A percentile compares a stretch with the other conserved stretches of the same genome.
phyloP scores from a whole-genome alignment of 2,797 vertebrate genomes.

The Rachycentron canadum region DNA sequence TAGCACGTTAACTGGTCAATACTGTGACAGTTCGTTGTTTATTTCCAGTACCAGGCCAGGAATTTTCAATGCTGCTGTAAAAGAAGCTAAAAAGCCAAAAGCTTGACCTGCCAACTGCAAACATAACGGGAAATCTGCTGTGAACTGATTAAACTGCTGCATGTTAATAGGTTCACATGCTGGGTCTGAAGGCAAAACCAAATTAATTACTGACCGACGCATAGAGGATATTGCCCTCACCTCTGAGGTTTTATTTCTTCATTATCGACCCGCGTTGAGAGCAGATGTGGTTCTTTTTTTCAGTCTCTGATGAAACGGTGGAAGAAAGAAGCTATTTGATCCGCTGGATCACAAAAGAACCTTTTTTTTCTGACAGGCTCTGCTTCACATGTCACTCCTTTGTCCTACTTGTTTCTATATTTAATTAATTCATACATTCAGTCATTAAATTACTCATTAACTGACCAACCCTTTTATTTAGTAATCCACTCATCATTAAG shows the following conservation, averaged over 20 bases:
- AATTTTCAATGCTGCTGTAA: not conserved
- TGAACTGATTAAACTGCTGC: not conserved
- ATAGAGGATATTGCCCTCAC: conserved; percentile 32
- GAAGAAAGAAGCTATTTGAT: conserved; percentile 19
- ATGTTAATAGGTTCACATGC: conserved; percentile 6
- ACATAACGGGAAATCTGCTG: not conserved
- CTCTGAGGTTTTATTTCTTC: conserved; percentile 45
- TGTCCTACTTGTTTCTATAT: not conserved
- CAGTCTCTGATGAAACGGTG: conserved; percentile 34
- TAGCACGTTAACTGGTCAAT: not conserved
- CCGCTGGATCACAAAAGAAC: not conserved
- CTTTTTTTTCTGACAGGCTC: not conserved
- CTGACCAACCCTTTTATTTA: not conserved
- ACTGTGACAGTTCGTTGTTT: not conserved
- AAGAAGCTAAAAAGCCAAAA: not conserved
- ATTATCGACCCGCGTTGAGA: conserved; percentile 5
- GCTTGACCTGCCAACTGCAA: not conserved
- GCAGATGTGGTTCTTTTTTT: not conserved
- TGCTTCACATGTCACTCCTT: not conserved
- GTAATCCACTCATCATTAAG: not conserved
- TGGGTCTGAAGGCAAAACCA: conserved; percentile 20
- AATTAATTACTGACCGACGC: conserved; percentile 34
- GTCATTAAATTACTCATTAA: not conserved
- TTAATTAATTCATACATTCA: not conserved
- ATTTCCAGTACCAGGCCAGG: not conserved